phyloP scores from a whole-genome alignment of 2,113 vertebrate genomes.

The Sterrhoptilus dennistouni region DNA sequence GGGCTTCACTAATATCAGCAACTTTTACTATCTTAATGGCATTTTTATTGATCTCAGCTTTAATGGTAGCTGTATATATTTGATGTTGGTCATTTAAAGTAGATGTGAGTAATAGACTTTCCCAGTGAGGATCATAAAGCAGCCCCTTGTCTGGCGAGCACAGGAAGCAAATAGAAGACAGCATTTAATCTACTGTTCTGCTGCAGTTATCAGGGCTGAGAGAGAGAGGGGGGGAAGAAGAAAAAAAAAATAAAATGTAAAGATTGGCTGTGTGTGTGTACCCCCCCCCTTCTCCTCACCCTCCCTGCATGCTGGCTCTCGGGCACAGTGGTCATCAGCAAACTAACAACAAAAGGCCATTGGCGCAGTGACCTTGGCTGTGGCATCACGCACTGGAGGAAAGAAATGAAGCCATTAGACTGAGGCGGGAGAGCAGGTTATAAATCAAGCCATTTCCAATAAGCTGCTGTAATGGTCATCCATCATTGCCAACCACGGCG shows the following conservation, averaged over 20 bases:
- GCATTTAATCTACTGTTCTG: slow-evolving; percentile 88
- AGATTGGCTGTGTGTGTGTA: slow-evolving; percentile 54
- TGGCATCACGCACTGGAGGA: slow-evolving; percentile 97
- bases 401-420: slow-evolving; percentile 99
- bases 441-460: slow-evolving; percentile 99
- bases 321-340: slow-evolving; percentile 90
- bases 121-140: slow-evolving; percentile 92
- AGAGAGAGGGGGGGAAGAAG: background rate
- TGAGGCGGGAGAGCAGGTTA: slow-evolving; percentile 92
- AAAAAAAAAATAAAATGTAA: slow-evolving; percentile 74
- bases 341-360: slow-evolving; percentile 95
- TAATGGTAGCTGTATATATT: slow-evolving; percentile 97
- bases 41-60: slow-evolving; percentile 96
- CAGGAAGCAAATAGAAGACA: slow-evolving; percentile 82
- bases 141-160: slow-evolving; percentile 83
- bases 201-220: slow-evolving; percentile 79
- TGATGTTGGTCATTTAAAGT: slow-evolving; percentile 96
- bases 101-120: slow-evolving; percentile 97
- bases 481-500: slow-evolving; percentile 89
- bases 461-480: slow-evolving; percentile 99
- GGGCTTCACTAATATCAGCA: slow-evolving; percentile 96
- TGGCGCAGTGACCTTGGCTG: slow-evolving; percentile 98
- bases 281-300: background rate
- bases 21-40: slow-evolving; percentile 96
- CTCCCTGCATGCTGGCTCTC: slow-evolving; percentile 53